These are phyloP conservation scores for Synanthedon vespiformis DNA, from an alignment of 2,888 invertebrate genomes.

Conservation along the genomic window DNA sequence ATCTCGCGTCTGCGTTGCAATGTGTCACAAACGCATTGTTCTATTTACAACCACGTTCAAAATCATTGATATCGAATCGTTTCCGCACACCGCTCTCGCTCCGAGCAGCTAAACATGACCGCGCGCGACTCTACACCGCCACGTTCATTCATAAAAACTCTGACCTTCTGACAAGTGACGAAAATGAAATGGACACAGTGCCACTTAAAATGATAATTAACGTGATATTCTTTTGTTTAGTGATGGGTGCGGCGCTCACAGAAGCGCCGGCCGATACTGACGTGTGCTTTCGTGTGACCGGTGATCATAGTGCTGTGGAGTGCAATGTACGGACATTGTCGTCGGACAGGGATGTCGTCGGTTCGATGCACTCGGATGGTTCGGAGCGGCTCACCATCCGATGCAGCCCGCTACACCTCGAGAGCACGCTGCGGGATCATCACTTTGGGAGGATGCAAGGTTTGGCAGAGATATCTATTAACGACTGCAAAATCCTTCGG, in stretches of 20 bases:
- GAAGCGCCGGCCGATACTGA: constrained; percentile 61
- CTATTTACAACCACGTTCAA: constrained; percentile 21
- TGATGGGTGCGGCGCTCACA: constrained; percentile 66
- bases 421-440: constrained; percentile 81
- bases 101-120: constrained; percentile 46
- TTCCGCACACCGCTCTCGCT: constrained; percentile 33
- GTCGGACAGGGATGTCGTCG: constrained; percentile 74
- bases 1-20: constrained; percentile 33
- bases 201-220: constrained; percentile 63
- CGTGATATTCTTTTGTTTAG: constrained; percentile 66
- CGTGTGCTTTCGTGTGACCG: constrained; percentile 56
- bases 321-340: constrained; percentile 81
- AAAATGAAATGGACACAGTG: constrained; percentile 67
- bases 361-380: constrained; percentile 75
- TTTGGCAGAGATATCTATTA: constrained; percentile 80
- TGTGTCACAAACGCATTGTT: constrained; percentile 18
- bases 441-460: constrained; percentile 81
- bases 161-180: constrained; percentile 42
- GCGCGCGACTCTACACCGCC: constrained; percentile 34
- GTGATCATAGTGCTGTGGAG: constrained; percentile 48
- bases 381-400: constrained; percentile 79
- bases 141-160: constrained; percentile 37
- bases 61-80: constrained; percentile 28
- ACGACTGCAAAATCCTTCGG: constrained; percentile 83
- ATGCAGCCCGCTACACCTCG: constrained; percentile 72